These are phyloP conservation scores for Synergus japonicus DNA, from an alignment of 2,888 invertebrate species.

Conservation along the genomic window DNA sequence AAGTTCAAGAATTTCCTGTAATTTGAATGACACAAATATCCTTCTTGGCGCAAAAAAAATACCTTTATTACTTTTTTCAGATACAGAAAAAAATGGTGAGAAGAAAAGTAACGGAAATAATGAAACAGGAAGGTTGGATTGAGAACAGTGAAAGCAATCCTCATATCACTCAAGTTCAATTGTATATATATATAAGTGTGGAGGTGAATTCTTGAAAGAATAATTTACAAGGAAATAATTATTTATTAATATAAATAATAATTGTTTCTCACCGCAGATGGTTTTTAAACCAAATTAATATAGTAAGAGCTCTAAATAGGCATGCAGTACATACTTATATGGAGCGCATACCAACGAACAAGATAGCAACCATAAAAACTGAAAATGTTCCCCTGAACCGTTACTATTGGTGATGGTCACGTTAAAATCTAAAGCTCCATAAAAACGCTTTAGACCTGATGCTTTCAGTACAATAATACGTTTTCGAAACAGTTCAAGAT, in stretches of 20 bases:
- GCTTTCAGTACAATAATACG: background rate
- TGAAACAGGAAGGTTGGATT: conserved; percentile 22
- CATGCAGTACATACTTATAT: conserved; percentile 21
- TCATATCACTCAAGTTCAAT: conserved; percentile 25
- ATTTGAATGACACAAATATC: background rate
- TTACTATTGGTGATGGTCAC: conserved; percentile 18
- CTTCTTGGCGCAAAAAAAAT: background rate
- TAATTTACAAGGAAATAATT: too few relatives aligned
- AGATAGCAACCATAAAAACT: conserved; percentile 24
- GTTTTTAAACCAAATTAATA: conserved; percentile 15
- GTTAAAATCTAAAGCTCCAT: conserved; percentile 5
- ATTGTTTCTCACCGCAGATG: conserved; percentile 6
- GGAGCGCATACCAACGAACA: conserved; percentile 23
- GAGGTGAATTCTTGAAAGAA: background rate
- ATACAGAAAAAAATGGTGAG: conserved; percentile 14
- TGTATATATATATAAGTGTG: background rate
- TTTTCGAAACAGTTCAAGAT: conserved; percentile 6
- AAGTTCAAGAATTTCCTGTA: background rate
- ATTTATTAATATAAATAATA: background rate
- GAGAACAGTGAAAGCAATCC: conserved; percentile 31
- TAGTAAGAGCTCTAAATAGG: conserved; percentile 12
- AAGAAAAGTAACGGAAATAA: conserved; percentile 38
- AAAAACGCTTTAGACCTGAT: conserved; percentile 6
- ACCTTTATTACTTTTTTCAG: conserved; percentile 19
- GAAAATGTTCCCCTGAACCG: background rate